Evolutionary conservation across 2,888 invertebrate genomes (phyloP).

Genomic region (Hypolimnas misippus): DNA sequence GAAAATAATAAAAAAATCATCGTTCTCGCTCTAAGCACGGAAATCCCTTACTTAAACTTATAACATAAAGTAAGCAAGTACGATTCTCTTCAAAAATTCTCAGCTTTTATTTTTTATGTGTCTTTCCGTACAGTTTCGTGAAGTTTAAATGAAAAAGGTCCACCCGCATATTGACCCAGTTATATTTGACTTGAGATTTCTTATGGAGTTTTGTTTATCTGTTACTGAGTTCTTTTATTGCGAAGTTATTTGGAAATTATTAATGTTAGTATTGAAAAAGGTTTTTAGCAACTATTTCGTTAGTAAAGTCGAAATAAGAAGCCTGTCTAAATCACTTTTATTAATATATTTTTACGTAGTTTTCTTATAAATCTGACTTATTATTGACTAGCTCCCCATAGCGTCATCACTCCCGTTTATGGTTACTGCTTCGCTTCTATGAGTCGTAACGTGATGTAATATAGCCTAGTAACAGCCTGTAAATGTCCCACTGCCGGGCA

Average conservation of each 20-base stretch:
- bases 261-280: not conserved
- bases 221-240: constrained; percentile 36
- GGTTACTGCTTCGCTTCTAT: too few species aligned
- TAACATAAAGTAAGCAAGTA: constrained; percentile 17
- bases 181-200: constrained; percentile 51
- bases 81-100: constrained; percentile 11
- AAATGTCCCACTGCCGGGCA: too few species aligned
- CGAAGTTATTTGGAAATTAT: constrained; percentile 16
- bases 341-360: too few species aligned
- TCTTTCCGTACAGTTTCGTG: constrained; percentile 20
- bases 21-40: constrained; percentile 2
- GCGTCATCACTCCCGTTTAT: too few species aligned
- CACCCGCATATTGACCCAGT: constrained; percentile 52
- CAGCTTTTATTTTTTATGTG: constrained; percentile 30
- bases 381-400: too few species aligned
- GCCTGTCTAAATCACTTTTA: too few species aligned
- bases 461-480: too few species aligned
- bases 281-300: constrained; percentile 1
- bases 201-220: constrained; percentile 41
- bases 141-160: constrained; percentile 39
- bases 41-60: constrained; percentile 15
- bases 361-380: too few species aligned
- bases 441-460: too few species aligned
- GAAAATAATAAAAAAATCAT: not conserved
- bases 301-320: too few species aligned